Evolutionary conservation across 2,888 invertebrate species (phyloP), one percentile per base, ranked within the genome.

Genomic region (Pseudeuparius sepicola): DNA sequence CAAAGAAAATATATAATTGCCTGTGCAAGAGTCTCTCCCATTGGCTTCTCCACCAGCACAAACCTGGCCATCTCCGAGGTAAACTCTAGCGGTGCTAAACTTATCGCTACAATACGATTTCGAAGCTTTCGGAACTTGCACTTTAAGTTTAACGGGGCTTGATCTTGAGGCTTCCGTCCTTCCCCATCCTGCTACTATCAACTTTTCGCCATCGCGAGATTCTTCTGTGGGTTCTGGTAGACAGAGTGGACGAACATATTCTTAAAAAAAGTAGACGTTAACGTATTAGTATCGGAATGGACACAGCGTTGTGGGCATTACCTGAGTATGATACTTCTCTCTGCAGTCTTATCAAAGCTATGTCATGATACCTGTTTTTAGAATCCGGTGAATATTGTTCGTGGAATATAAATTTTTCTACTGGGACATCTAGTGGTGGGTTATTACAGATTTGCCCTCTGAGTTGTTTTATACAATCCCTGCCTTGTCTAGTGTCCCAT

Each of bases 1-100:
- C n/a, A n/a, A n/a, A n/a, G n/a, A n/a, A n/a, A n/a, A n/a, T n/a
- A n/a, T n/a, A n/a, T 25, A 9, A 16, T 28, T 40, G 48, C 50
- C 50, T 27, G 65, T 67, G 51, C 85, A 85, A 0, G 82, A 75
- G 51, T 84, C 85, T 48, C 75, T 68, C 4, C 72, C 71, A 15
- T 31, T 36, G 6, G 20, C 20, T 38, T 50, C 44, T 4, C 56
- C 59, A 14, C 59, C 60, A 18, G 59, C 60, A 32, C 60, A 60
- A 14, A 60, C 36, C 28, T 60, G 60, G 7, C 33, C 39, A 12
- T 46, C 39, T 10, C 36, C 37, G 25, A 57, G 17, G 24, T 34
- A 42, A 5, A 56, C 46, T 14, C 45, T 46, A 14, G 50, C 47
- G 7, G 43, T 31, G 23, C 43, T 41, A 37, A 55, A 56, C n/a